Evolutionary conservation across 1,140 invertebrate genomes (phyloP).

Genomic region (Drosophila ananassae): DNA sequence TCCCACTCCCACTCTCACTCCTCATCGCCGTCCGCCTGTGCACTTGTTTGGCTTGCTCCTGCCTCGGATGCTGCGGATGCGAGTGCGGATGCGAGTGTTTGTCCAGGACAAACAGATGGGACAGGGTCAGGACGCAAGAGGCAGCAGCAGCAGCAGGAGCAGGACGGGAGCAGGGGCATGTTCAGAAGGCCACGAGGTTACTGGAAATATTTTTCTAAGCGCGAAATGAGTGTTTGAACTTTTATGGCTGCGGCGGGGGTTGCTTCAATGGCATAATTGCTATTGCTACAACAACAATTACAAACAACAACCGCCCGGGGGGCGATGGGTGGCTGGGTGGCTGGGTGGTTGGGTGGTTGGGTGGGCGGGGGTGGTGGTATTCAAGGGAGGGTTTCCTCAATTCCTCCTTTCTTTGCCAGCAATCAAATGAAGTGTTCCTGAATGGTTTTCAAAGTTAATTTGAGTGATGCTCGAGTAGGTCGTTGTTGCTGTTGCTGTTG

Average conservation of each 20-base stretch:
- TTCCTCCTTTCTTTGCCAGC: constrained; percentile 26
- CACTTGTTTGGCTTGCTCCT: constrained; percentile 43
- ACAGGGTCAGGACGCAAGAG: not conserved
- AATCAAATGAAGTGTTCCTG: constrained; percentile 84
- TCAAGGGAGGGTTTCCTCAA: constrained; percentile 20
- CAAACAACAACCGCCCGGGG: constrained; percentile 56
- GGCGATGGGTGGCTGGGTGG: not conserved
- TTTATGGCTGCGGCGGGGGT: constrained; percentile 67
- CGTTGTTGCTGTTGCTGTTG: constrained; percentile 13
- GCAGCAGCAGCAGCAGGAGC: not conserved
- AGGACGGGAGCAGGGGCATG: not conserved
- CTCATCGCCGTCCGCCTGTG: not conserved
- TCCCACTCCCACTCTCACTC: too few relatives aligned
- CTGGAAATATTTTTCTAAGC: constrained; percentile 70
- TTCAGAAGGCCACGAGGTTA: constrained; percentile 41
- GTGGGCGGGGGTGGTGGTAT: constrained; percentile 2
- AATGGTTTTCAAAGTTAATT: constrained; percentile 84
- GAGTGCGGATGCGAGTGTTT: constrained; percentile 60
- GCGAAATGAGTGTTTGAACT: constrained; percentile 83
- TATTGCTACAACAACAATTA: constrained; percentile 81
- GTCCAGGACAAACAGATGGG: constrained; percentile 53
- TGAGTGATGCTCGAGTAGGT: constrained; percentile 77
- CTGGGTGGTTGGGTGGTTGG: not conserved
- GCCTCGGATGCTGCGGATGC: constrained; percentile 30
- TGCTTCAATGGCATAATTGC: constrained; percentile 82